Evolutionary conservation across 2,888 invertebrate genomes (phyloP).

Genomic region (Thelaira solivaga): DNA sequence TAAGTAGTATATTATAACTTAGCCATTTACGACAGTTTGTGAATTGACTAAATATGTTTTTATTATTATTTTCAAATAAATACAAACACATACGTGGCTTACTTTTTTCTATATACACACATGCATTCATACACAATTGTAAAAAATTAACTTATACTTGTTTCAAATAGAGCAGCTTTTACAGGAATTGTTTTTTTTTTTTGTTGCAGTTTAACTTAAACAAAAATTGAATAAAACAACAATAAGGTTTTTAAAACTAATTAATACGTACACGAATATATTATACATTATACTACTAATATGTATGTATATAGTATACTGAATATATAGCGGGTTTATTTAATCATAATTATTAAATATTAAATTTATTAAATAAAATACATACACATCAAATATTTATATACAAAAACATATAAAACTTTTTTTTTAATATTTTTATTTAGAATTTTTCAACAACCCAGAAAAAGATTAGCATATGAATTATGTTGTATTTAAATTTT

Average conservation of each 20-base stretch:
- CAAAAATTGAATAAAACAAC: constrained; percentile 28
- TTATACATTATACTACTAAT: constrained; percentile 10
- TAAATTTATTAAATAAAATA: constrained; percentile 29
- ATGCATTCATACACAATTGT: no score
- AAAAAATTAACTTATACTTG: no score
- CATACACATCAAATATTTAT: constrained; percentile 38
- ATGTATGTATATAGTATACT: no score
- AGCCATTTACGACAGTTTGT: no score
- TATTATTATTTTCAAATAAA: no score
- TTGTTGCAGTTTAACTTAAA: background rate
- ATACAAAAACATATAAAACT: constrained; percentile 20
- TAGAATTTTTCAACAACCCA: background rate
- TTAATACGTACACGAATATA: constrained; percentile 51
- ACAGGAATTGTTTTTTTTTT: background rate
- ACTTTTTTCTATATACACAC: no score
- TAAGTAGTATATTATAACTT: no score
- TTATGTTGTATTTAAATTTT: background rate
- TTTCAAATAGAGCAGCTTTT: no score
- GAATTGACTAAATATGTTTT: no score
- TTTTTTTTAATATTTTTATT: background rate
- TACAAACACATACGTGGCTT: no score
- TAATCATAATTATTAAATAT: constrained; percentile 23
- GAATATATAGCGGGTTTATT: constrained; percentile 22
- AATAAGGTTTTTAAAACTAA: constrained; percentile 43
- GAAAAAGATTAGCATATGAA: no score